Conservation (phyloP, 2,888 invertebrate genomes). For the Prenolepis imparis region DNA sequence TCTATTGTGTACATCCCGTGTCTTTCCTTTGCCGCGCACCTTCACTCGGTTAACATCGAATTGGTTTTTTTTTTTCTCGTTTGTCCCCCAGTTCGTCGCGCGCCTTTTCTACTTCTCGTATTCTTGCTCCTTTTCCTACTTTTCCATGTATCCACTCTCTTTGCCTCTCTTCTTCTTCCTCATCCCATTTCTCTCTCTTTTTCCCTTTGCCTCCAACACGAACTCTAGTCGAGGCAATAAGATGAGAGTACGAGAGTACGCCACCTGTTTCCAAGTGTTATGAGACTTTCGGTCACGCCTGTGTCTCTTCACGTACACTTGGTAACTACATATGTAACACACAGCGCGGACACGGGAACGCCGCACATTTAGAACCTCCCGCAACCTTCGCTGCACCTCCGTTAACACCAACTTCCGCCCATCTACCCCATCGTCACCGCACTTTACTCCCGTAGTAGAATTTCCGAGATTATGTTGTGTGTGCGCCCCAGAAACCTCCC, state of each 20-base stretch:
- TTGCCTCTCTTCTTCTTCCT: constrained; percentile 14
- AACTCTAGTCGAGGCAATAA: constrained; percentile 78
- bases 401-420: constrained; percentile 66
- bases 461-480: constrained; percentile 41
- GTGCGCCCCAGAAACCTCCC: constrained; percentile 13
- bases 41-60: constrained; percentile 47
- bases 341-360: constrained; percentile 48
- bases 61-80: constrained; percentile 31
- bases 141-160: constrained; percentile 19
- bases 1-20: constrained; percentile 22
- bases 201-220: constrained; percentile 64
- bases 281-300: constrained; percentile 75
- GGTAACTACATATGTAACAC: constrained; percentile 55
- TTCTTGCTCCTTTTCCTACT: constrained; percentile 34
- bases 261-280: constrained; percentile 84
- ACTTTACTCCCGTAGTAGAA: constrained; percentile 38
- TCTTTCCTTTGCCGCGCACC: constrained; percentile 18
- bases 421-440: constrained; percentile 64
- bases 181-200: constrained; percentile 16
- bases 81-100: constrained; percentile 36
- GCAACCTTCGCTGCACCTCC: constrained; percentile 37
- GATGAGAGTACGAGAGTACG: constrained; percentile 73
- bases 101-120: constrained; percentile 22
- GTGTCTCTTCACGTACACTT: constrained; percentile 60
- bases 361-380: constrained; percentile 40